A percentile compares a stretch with the other conserved stretches of the same genome.
Evolutionary conservation across 2,113 vertebrate species (phyloP).

Genomic region (Zosterops hypoxanthus): DNA sequence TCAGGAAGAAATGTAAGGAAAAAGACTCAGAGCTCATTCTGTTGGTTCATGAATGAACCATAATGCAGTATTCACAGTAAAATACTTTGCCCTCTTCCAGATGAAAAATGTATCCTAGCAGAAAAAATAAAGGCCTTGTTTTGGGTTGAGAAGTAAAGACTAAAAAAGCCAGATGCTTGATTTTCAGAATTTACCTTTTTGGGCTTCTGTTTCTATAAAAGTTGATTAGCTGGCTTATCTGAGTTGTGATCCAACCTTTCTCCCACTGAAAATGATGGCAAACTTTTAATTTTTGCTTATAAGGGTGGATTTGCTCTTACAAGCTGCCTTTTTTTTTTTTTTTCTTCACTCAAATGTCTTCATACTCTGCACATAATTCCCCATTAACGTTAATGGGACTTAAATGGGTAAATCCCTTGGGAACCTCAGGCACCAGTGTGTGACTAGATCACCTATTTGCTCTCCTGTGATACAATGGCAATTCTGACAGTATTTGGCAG

Average conservation of each 20-base stretch:
- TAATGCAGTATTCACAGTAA: neutral
- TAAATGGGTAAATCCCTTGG: neutral
- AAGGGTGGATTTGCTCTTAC: rapidly evolving
- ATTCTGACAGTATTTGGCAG: neutral
- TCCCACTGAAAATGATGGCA: neutral
- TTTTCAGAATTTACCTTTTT: neutral
- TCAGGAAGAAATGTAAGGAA: neutral
- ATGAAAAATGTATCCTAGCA: neutral
- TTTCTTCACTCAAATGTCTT: neutral
- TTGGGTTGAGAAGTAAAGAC: neutral
- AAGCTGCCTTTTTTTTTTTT: neutral
- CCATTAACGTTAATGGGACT: neutral
- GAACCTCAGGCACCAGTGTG: neutral
- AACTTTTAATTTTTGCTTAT: neutral
- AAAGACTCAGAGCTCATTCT: neutral
- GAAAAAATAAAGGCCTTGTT: neutral
- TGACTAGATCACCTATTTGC: neutral
- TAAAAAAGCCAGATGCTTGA: neutral
- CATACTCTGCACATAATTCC: neutral
- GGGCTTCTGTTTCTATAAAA: neutral
- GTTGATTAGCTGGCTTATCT: neutral
- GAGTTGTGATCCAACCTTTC: neutral
- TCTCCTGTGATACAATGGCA: neutral
- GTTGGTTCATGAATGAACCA: neutral
- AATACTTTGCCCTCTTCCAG: neutral